Base-by-base conservation (phyloP, 2,797 vertebrate genomes). In the Poecilia velifera region DNA sequence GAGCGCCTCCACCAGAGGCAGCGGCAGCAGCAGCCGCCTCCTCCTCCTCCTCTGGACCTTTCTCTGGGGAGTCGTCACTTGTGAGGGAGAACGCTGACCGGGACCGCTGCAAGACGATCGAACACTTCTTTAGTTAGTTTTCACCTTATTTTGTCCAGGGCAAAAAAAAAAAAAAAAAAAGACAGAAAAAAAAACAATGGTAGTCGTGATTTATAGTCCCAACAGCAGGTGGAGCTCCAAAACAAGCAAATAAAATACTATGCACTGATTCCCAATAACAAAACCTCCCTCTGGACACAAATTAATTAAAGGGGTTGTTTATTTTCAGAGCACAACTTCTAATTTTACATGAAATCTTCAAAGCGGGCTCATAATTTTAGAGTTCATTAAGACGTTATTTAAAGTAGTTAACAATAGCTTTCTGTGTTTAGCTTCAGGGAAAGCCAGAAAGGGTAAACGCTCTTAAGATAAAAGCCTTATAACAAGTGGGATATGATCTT, bases 51-150 rank as follows among this genome's bases (percentile, higher is more conserved):
- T 95, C 95, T 2, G 91, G 88, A 70, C 88, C 90, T 81, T 95
- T 96, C 81, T 94, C 94, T 36, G 86, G 90, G 9, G 87, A 87
- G 74, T 97, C 97, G 90, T 97, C 97, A 73, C 94, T 95, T 53
- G 93, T 94, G 90, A 98, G 91, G 49, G 97, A 97, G 89, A 97
- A 97, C 0, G 95, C 97, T 73, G 97, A 97, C 62, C 94, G 96
- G 66, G 97, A 97, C 73, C 94, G 93, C 97, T 98, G 95, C 76
- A 82, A 51, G 53, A 46, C 89, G 76, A 87, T 49, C 1, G 1
- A 34, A 62, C 10, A 28, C 4, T 28, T 59, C 4, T 31, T 59
- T 31, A 31, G 55, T 28, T 59, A 28, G 25, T 59, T 59, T 28
- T n/a, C 3, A n/a, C 55, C n/a, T 59, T 59, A 28, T 59, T 59